Conservation (phyloP, 2,888 invertebrate species). For the Mythimna loreyi region DNA sequence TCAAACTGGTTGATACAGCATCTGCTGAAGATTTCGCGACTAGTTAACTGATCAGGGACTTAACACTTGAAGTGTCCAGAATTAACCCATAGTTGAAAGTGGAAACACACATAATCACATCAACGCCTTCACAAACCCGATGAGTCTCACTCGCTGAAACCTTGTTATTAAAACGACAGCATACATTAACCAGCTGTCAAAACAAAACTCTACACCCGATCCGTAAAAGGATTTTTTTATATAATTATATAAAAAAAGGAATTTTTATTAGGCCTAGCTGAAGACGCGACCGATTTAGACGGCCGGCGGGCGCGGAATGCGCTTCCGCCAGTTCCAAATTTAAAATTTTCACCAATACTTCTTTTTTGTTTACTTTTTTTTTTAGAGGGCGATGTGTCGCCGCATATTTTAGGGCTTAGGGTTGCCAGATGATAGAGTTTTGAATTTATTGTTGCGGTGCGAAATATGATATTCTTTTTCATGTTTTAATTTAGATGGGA, state of each 20-base stretch:
- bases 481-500: conserved; percentile 32
- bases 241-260: conserved; percentile 41
- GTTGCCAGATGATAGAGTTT: conserved; percentile 44
- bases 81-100: background rate
- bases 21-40: too few relatives aligned
- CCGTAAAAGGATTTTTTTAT: conserved; percentile 55
- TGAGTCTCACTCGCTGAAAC: conserved; percentile 49
- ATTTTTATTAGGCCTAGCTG: conserved; percentile 54
- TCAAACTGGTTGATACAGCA: too few relatives aligned
- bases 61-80: too few relatives aligned
- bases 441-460: conserved; percentile 33
- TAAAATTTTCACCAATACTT: conserved; percentile 74
- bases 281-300: conserved; percentile 76
- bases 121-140: conserved; percentile 27
- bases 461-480: conserved; percentile 50
- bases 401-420: conserved; percentile 45
- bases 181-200: conserved; percentile 60
- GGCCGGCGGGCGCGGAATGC: conserved; percentile 75
- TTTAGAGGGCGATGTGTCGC: conserved; percentile 34
- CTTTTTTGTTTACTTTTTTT: conserved; percentile 64
- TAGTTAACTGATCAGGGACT: background rate
- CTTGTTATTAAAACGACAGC: conserved; percentile 52
- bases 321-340: conserved; percentile 82
- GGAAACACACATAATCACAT: conserved; percentile 24
- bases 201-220: conserved; percentile 44